A percentile compares a stretch with the other conserved stretches of the same genome.
phyloP scores from a whole-genome alignment of 2,113 vertebrate species.

The Mobula hypostoma region DNA sequence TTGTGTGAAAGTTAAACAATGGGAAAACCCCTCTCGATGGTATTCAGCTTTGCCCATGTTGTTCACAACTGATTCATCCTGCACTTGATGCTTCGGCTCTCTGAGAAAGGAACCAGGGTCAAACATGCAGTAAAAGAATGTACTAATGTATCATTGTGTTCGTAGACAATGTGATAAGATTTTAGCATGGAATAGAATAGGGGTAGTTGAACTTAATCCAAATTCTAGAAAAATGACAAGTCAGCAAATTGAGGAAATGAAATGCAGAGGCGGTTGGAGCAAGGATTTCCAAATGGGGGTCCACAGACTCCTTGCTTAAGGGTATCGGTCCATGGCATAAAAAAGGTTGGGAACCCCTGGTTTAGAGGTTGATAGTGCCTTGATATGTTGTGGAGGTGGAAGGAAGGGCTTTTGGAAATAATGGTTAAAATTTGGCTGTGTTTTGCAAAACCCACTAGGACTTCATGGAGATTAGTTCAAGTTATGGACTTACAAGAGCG shows the following conservation, averaged over 20 bases:
- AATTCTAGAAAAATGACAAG: background rate
- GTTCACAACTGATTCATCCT: background rate
- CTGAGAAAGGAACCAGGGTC: background rate
- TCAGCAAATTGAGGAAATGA: background rate
- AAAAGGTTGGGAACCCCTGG: too few relatives aligned
- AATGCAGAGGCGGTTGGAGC: background rate
- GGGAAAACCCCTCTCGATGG: background rate
- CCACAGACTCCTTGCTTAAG: too few relatives aligned
- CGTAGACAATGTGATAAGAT: background rate
- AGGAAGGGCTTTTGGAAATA: background rate
- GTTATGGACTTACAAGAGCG: too few relatives aligned
- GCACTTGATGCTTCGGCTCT: background rate
- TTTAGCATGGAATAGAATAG: background rate
- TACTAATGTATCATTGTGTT: background rate
- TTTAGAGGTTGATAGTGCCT: background rate
- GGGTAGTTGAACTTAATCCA: background rate
- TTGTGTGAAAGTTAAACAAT: background rate
- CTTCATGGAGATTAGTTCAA: background rate
- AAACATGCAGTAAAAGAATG: background rate
- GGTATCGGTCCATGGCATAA: too few relatives aligned
- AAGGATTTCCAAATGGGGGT: too few relatives aligned
- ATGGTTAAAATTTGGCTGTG: background rate
- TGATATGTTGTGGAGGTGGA: background rate
- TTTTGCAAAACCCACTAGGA: background rate
- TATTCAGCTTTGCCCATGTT: background rate